Evolutionary conservation across 2,113 vertebrate genomes (phyloP).

Genomic region (Charina bottae): DNA sequence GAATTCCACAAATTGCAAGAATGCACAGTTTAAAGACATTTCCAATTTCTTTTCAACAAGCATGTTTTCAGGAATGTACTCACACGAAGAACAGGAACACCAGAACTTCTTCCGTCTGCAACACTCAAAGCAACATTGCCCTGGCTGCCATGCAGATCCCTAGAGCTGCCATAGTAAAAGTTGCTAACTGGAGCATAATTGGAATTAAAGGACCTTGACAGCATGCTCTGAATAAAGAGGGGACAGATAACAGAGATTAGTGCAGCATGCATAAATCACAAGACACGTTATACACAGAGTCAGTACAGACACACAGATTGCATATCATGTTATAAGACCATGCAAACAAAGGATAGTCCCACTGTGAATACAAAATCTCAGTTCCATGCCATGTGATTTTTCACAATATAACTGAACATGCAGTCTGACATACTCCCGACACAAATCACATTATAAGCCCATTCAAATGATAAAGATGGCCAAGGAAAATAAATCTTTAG

Average conservation of each 20-base stretch:
- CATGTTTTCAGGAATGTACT: slow-evolving; percentile 81
- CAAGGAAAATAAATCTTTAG: slow-evolving; percentile 42
- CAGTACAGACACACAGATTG: slow-evolving; percentile 63
- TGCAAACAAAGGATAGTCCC: slow-evolving; percentile 66
- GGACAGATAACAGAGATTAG: slow-evolving; percentile 85
- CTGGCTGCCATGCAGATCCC: slow-evolving; percentile 94
- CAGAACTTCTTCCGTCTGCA: slow-evolving; percentile 89
- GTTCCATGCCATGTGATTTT: slow-evolving; percentile 44
- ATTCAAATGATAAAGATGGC: slow-evolving; percentile 42
- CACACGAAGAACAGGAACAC: slow-evolving; percentile 88
- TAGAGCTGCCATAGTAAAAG: slow-evolving; percentile 93
- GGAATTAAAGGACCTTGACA: slow-evolving; percentile 98
- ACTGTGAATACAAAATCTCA: slow-evolving; percentile 42
- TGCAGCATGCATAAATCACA: slow-evolving; percentile 78
- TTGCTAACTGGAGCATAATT: slow-evolving; percentile 88
- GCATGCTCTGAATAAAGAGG: slow-evolving; percentile 90
- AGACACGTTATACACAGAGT: slow-evolving; percentile 71
- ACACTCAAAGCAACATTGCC: slow-evolving; percentile 90
- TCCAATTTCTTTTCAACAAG: slow-evolving; percentile 51
- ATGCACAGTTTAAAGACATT: slow-evolving; percentile 32
- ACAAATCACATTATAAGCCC: slow-evolving; percentile 62
- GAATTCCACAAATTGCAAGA: slow-evolving; percentile 21
- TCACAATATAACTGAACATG: slow-evolving; percentile 66
- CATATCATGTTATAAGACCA: slow-evolving; percentile 63
- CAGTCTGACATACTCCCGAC: slow-evolving; percentile 41